These are phyloP conservation scores for Babylonia areolata DNA, from an alignment of 1,140 invertebrate species.

Conservation along the genomic window DNA sequence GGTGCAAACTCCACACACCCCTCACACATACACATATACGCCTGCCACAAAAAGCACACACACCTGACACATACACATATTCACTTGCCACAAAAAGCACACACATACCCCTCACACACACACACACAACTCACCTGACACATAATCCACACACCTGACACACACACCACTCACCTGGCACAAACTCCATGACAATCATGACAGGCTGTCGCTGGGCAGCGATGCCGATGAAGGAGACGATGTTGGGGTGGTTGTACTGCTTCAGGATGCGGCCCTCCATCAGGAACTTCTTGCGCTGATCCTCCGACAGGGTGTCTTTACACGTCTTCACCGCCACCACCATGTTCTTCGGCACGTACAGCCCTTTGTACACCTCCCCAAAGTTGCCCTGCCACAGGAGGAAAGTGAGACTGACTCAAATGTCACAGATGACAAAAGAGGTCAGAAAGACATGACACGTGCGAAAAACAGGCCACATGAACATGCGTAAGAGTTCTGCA, in stretches of 20 bases:
- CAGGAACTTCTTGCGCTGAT: conserved; percentile 96
- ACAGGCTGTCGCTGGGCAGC: conserved; percentile 98
- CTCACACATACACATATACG: too few species aligned
- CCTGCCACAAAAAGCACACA: too few species aligned
- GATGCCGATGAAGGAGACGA: conserved; percentile 92
- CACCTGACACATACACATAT: background rate
- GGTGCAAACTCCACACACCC: too few species aligned
- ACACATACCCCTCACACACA: too few species aligned
- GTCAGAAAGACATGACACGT: too few species aligned
- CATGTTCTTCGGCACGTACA: conserved; percentile 85
- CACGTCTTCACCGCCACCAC: conserved; percentile 97
- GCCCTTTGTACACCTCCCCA: conserved; percentile 96
- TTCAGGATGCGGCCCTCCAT: conserved; percentile 97
- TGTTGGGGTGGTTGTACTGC: conserved; percentile 97
- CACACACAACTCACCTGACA: too few species aligned
- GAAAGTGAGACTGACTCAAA: too few species aligned
- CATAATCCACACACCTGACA: too few species aligned
- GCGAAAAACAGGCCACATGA: too few species aligned
- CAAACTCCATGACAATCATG: conserved; percentile 99
- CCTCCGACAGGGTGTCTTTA: conserved; percentile 90
- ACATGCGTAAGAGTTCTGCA: too few species aligned
- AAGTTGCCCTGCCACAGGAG: conserved; percentile 89
- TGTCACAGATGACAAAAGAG: too few species aligned
- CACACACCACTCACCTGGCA: conserved; percentile 82
- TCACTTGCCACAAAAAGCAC: background rate